phyloP scores from a whole-genome alignment of 2,797 vertebrate species.

The Sardinella longiceps region DNA sequence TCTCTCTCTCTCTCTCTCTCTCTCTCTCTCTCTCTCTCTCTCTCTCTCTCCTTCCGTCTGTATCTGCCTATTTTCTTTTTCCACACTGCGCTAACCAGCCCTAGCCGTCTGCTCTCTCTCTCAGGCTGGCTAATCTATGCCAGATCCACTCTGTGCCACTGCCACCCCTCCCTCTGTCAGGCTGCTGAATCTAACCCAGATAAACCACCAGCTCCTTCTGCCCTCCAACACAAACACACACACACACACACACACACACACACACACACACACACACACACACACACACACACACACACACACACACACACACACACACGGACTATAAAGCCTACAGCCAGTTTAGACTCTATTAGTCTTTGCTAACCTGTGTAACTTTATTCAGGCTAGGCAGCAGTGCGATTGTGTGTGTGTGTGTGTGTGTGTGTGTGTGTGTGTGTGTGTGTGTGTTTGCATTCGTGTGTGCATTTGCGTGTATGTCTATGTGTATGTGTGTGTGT shows the following conservation, averaged over 20 bases:
- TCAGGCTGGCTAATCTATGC: slow-evolving; percentile 11
- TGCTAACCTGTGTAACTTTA: background rate
- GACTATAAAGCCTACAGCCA: background rate
- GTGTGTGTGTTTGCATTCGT: background rate
- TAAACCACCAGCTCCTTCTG: background rate
- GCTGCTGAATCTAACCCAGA: background rate
- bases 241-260: no score
- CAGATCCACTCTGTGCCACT: background rate
- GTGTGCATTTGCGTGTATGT: slow-evolving; percentile 18
- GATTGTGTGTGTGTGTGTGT: background rate
- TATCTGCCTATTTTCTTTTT: background rate
- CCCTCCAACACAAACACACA: background rate
- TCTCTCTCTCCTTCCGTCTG: slow-evolving; percentile 31
- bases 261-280: no score
- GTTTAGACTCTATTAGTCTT: background rate
- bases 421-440: background rate
- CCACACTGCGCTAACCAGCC: background rate
- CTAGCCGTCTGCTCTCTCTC: background rate
- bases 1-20: no score
- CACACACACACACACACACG: background rate
- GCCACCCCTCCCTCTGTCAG: background rate
- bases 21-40: slow-evolving; percentile 22
- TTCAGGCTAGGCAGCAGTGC: background rate
- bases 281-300: no score
- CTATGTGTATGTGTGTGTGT: background rate